Evolutionary conservation across 2,113 vertebrate genomes (phyloP).

Genomic region (Edolisoma coerulescens): DNA sequence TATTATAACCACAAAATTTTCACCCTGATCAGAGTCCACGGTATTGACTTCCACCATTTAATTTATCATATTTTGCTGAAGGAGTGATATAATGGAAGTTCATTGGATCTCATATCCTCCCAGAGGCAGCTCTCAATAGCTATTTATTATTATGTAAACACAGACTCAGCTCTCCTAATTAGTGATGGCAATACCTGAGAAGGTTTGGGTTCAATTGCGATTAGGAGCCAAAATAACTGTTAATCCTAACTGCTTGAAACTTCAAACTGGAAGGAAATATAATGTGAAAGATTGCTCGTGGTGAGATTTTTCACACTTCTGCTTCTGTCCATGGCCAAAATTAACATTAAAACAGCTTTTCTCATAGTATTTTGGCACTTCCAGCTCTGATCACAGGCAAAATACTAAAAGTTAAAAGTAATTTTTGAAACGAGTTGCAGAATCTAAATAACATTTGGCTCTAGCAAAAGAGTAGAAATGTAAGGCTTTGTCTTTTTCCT

Average conservation of each 20-base stretch:
- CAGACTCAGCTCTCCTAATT: neutral
- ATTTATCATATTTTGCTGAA: constrained; percentile 1
- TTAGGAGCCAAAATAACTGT: neutral
- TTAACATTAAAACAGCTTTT: constrained; percentile 28
- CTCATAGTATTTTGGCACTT: neutral
- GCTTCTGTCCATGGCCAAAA: neutral
- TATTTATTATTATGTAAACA: constrained; percentile 23
- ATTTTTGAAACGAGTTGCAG: neutral
- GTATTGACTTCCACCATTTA: neutral
- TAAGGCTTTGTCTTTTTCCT: neutral
- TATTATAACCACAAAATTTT: neutral
- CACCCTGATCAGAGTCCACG: neutral
- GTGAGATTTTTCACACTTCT: constrained; percentile 27
- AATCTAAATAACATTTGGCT: neutral
- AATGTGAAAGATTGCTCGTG: neutral
- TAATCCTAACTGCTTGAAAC: neutral
- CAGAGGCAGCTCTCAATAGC: neutral
- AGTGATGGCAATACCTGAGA: neutral
- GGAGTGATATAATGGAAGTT: neutral
- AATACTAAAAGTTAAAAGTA: neutral
- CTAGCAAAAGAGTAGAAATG: neutral
- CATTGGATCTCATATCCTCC: neutral
- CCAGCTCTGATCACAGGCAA: neutral
- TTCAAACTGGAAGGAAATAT: constrained; percentile 1
- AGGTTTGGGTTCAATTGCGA: neutral